Evolutionary conservation across 1,140 invertebrate genomes (phyloP).

Genomic region (Lysiphlebus fabarum): DNA sequence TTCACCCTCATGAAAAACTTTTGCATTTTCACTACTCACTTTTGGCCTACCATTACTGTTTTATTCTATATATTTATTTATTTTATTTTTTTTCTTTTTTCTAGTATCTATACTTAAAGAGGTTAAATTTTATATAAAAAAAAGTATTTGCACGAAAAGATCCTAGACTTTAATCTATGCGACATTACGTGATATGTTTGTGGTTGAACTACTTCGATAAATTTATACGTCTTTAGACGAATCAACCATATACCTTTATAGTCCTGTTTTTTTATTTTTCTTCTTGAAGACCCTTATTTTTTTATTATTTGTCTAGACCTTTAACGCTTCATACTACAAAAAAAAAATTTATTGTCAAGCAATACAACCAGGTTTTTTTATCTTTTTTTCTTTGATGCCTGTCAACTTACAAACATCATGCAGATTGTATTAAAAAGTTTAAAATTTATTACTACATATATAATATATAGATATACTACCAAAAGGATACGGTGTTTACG

Average conservation of each 20-base stretch:
- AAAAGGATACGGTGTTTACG: too few species aligned
- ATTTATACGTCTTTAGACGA: conserved; percentile 11
- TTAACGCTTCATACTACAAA: too few species aligned
- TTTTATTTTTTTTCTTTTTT: conserved; percentile 6
- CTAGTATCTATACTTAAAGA: too few species aligned
- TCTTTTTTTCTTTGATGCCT: too few species aligned
- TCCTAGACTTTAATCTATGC: conserved; percentile 41
- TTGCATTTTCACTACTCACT: conserved; percentile 18
- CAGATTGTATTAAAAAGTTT: too few species aligned
- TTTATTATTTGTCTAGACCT: too few species aligned
- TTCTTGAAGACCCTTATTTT: conserved; percentile 3
- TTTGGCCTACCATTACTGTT: conserved; percentile 1
- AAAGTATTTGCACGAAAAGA: background rate
- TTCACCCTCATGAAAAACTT: background rate
- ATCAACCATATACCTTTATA: conserved; percentile 27
- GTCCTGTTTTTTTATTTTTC: background rate
- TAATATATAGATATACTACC: too few species aligned
- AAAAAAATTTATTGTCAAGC: too few species aligned
- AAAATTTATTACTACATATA: too few species aligned
- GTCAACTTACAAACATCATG: too few species aligned
- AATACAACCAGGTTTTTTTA: too few species aligned
- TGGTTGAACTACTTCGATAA: conserved; percentile 24
- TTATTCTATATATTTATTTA: conserved; percentile 27
- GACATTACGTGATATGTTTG: conserved; percentile 44
- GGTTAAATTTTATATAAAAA: too few species aligned